Conservation (phyloP, 2,113 vertebrate species). For the Oncorhynchus masou region DNA sequence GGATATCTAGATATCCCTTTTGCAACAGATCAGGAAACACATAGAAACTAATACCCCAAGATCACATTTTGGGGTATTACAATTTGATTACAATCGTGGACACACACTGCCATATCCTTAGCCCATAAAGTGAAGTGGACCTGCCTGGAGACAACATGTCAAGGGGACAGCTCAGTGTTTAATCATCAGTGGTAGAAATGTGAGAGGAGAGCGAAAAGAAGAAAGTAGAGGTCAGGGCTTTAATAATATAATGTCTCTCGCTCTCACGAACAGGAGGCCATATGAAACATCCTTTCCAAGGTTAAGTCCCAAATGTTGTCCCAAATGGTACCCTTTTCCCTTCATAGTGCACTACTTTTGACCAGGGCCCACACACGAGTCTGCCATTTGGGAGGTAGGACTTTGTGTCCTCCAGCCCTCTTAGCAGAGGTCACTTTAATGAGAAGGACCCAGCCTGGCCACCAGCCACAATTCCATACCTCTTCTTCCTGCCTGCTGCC, state of each 20-base stretch:
- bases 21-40: not conserved
- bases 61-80: no score
- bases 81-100: not conserved
- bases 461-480: slow-evolving; percentile 32
- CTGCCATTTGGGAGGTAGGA: not conserved
- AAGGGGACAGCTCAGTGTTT: slow-evolving; percentile 60
- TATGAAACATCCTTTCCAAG: not conserved
- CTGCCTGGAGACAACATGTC: slow-evolving; percentile 38
- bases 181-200: slow-evolving; percentile 60
- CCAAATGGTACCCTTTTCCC: not conserved
- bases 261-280: slow-evolving; percentile 27
- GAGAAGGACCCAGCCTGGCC: slow-evolving; percentile 16
- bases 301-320: slow-evolving; percentile 14
- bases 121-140: not conserved
- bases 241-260: slow-evolving; percentile 56
- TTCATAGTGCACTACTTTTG: not conserved
- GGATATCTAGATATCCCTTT: not conserved
- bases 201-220: slow-evolving; percentile 53
- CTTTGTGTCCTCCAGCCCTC: slow-evolving; percentile 31
- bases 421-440: slow-evolving; percentile 69
- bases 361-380: not conserved
- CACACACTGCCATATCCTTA: not conserved
- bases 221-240: slow-evolving; percentile 54
- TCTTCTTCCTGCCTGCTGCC: slow-evolving; percentile 27
- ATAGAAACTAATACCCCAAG: not conserved